Base-by-base conservation (phyloP, 2,113 vertebrate species). In the Cryptoleucopteryx plumbea region DNA sequence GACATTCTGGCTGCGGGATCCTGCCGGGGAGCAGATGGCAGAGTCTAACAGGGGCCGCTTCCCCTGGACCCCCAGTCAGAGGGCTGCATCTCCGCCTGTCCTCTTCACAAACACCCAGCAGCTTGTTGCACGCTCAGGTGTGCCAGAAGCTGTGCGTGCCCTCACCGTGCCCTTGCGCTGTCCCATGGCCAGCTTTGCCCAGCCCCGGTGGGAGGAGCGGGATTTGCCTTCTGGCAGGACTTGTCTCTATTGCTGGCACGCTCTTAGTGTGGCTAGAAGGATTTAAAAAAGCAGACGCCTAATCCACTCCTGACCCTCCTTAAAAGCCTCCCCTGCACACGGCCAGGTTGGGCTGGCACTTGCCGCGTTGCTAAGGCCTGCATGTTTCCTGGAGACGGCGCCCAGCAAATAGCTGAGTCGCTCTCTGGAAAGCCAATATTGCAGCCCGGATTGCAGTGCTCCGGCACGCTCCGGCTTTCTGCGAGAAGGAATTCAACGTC, bases 371-470 rank as follows among this genome's bases (percentile, higher is more conserved):
- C 97, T 52, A 96, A 14, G 96, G 90, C 95, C 96, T 62, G 79
- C 90, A 65, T 62, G 97, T 98, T 96, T 96, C 97, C 97, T 98
- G 95, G 97, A 96, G 96, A 98, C 97, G 86, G 93, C 52, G 78
- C 94, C 93, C 88, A 95, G 97, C 97, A 73, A 97, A 97, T 96
- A 86, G 96, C 96, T 19, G 96, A 96, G 95, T 94, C 43, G 94
- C 96, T 96, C 92, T 72, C 92, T 94, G 95, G 48, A 73, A 92
- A 96, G 94, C 97, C 97, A 62, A 7, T 80, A 87, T 71, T 83
- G 53, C 96, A 26, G 91, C 90, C 90, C 31, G 67, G 92, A 91
- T 90, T 82, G 92, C 95, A 14, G 94, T 38, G 94, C 95, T 96
- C 88, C 42, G 34, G 92, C 93, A 62, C 40, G 47, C 91, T 81